phyloP scores from a whole-genome alignment of 37 sponge, comb jelly and placozoan species.

The Hormiphora californensis region DNA sequence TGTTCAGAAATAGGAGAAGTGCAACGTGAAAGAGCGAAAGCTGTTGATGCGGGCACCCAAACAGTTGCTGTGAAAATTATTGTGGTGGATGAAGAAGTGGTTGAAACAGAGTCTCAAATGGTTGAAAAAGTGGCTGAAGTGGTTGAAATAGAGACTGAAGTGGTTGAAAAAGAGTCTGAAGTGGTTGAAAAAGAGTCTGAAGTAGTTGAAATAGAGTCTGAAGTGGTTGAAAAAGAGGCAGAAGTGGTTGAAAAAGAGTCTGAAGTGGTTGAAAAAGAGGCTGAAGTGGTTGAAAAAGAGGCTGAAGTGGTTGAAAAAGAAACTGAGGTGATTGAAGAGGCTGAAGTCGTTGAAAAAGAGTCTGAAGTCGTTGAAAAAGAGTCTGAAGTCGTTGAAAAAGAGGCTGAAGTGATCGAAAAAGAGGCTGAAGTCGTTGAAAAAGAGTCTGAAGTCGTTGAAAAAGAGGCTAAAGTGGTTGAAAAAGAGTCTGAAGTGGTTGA shows the following conservation, averaged over 20 bases:
- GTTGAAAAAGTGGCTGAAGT: conserved; percentile 76
- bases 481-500: conserved; percentile 78
- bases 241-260: background rate
- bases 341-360: background rate
- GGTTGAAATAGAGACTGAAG: conserved; percentile 58
- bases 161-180: background rate
- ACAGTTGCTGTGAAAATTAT: background rate
- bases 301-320: conserved; percentile 75
- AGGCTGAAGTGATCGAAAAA: background rate
- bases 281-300: conserved; percentile 55
- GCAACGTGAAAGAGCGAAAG: too few species aligned
- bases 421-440: background rate
- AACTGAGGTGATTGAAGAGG: conserved; percentile 71
- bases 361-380: background rate
- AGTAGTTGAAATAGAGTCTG: too few species aligned
- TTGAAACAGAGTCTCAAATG: conserved; percentile 66
- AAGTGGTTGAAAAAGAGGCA: background rate
- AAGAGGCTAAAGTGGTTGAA: background rate
- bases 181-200: background rate
- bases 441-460: background rate
- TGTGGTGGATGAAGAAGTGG: background rate
- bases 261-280: background rate
- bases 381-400: background rate
- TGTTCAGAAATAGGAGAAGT: too few species aligned
- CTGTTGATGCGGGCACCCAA: background rate